Evolutionary conservation across 2,797 vertebrate species (phyloP).

Genomic region (Pantherophis vulpinus): DNA sequence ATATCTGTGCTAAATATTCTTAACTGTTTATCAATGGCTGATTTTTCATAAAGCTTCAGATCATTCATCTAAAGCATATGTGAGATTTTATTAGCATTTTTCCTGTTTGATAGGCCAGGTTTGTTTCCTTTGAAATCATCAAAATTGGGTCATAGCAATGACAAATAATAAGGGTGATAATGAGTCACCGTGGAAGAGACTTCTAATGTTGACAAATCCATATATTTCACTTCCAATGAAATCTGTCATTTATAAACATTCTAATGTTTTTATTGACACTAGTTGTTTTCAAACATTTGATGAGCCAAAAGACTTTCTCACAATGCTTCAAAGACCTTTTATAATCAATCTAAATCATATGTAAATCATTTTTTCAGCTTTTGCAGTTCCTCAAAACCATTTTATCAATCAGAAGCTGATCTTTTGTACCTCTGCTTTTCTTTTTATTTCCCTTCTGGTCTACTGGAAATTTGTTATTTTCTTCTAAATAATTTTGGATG

Average conservation of each 20-base stretch:
- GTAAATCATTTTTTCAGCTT: neutral
- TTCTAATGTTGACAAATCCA: neutral
- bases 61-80: neutral
- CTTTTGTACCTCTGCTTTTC: neutral
- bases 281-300: neutral
- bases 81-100: neutral
- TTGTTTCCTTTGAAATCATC: neutral
- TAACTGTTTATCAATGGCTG: neutral
- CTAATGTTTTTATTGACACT: neutral
- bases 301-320: neutral
- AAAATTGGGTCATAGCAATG: neutral
- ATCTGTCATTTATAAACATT: neutral
- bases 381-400: neutral
- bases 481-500: neutral
- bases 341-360: neutral
- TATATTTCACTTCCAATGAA: neutral
- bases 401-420: neutral
- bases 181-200: neutral
- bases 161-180: neutral
- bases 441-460: neutral
- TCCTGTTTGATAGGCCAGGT: neutral
- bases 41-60: neutral
- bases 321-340: neutral
- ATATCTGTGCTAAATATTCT: too few relatives aligned
- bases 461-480: neutral